phyloP scores from a whole-genome alignment of 2,888 invertebrate genomes.

The Diachrysia chrysitis region DNA sequence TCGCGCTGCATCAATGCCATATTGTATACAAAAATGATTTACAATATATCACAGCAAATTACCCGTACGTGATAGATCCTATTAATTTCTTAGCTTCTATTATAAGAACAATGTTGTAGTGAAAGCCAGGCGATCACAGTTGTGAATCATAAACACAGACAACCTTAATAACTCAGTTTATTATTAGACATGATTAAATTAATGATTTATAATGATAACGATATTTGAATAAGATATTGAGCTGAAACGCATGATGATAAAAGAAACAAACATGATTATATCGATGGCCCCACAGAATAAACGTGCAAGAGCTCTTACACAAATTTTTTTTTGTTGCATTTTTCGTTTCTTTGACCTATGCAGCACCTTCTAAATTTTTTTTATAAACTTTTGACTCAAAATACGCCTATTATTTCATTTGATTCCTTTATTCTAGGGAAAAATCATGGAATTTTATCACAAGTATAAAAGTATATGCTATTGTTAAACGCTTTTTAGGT shows the following conservation, averaged over 20 bases:
- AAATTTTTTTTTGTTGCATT: no score
- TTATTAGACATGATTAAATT: constrained; percentile 13
- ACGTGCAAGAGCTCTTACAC: no score
- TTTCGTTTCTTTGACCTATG: no score
- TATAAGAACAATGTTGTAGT: constrained; percentile 14
- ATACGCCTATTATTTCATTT: no score
- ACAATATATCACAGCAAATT: background rate
- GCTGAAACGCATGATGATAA: background rate
- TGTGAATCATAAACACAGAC: constrained; percentile 33
- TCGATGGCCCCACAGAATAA: no score
- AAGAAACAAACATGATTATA: no score
- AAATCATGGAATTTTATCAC: no score
- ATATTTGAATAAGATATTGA: constrained; percentile 20
- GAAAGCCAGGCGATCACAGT: constrained; percentile 25
- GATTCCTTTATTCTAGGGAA: no score
- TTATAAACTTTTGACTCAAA: no score
- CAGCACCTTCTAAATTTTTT: no score
- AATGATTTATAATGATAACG: constrained; percentile 12
- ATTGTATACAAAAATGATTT: background rate
- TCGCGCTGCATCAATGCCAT: background rate
- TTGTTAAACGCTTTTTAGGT: no score
- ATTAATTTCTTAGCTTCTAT: background rate
- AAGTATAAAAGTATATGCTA: no score
- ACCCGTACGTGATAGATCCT: background rate
- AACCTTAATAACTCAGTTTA: constrained; percentile 13